Evolutionary conservation across 2,113 vertebrate genomes (phyloP).

Genomic region (Macquaria australasica): DNA sequence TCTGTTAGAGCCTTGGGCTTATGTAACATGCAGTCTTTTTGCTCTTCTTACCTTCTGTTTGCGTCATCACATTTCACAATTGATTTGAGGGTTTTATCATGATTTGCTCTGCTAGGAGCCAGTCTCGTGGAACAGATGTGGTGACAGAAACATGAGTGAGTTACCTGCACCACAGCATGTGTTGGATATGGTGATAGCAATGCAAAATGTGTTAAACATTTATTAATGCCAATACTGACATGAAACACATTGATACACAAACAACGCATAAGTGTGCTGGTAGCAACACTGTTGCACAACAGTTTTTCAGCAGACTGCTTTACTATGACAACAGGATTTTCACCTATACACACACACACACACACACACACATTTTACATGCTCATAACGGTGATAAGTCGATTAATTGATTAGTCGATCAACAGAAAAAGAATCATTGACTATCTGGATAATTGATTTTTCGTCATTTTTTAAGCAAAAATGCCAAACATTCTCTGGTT

Average conservation of each 20-base stretch:
- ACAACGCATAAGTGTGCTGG: too few relatives aligned
- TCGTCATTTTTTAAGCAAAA: too few relatives aligned
- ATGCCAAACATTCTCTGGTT: too few relatives aligned
- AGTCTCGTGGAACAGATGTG: slow-evolving; percentile 18
- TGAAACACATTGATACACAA: background rate
- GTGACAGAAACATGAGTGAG: background rate
- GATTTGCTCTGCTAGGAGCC: slow-evolving; percentile 9
- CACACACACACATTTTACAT: too few relatives aligned
- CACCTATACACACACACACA: too few relatives aligned
- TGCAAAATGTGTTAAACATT: background rate
- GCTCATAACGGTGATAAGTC: too few relatives aligned
- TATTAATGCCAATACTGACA: background rate
- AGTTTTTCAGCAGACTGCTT: too few relatives aligned
- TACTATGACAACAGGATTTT: too few relatives aligned
- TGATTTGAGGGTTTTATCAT: background rate
- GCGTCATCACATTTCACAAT: slow-evolving; percentile 23
- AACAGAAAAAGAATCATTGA: too few relatives aligned
- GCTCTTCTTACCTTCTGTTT: slow-evolving; percentile 19
- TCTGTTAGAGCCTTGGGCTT: background rate
- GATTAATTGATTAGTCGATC: too few relatives aligned
- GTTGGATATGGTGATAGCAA: background rate
- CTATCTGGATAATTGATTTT: too few relatives aligned
- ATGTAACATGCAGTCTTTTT: slow-evolving; percentile 3
- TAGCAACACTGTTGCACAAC: too few relatives aligned
- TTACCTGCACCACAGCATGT: background rate